Percentiles rank a stretch among this genome's conserved stretches.
Evolutionary conservation across 2,113 vertebrate genomes (phyloP).

Genomic region (Trematocara stigmaticum): DNA sequence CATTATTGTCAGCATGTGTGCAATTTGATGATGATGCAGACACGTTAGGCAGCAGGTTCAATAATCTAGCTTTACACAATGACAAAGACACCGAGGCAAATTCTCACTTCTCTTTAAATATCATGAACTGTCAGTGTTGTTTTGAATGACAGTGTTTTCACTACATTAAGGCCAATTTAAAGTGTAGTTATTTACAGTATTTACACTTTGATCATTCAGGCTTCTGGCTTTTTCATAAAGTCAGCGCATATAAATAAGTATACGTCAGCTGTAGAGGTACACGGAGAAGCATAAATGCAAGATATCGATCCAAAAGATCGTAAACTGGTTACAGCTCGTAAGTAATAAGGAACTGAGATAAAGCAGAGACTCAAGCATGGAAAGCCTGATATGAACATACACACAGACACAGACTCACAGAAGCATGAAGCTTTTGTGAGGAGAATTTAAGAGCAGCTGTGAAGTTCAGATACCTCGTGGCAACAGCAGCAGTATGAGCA

Average conservation of each 20-base stretch:
- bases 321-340: background rate
- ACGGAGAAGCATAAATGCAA: background rate
- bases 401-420: background rate
- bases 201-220: background rate
- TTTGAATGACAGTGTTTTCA: background rate
- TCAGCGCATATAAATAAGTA: background rate
- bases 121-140: background rate
- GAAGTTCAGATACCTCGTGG: slow-evolving; percentile 13
- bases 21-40: background rate
- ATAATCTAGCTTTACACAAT: background rate
- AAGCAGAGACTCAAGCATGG: background rate
- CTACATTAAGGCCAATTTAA: background rate
- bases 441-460: background rate
- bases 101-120: background rate
- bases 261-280: background rate
- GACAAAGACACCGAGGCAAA: background rate
- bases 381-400: background rate
- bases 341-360: background rate
- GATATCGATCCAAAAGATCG: background rate
- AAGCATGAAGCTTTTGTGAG: background rate
- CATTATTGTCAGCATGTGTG: slow-evolving; percentile 9
- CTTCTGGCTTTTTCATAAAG: background rate
- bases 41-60: background rate
- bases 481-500: background rate
- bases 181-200: background rate